Conservation (phyloP, 2,888 invertebrate species). For the Lepidocyrtinus sp. region DNA sequence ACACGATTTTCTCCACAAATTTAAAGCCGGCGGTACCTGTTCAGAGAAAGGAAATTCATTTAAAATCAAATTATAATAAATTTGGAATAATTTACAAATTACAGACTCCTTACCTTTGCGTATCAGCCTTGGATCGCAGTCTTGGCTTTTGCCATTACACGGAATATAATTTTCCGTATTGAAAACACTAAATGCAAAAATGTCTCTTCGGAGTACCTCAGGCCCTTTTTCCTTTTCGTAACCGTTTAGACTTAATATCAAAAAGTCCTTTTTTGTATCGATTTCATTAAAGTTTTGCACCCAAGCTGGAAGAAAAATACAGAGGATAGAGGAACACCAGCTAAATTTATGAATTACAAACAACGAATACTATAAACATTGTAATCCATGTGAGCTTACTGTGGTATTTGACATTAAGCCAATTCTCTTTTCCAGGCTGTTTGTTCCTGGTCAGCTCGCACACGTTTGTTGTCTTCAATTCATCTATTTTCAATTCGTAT, state of each 20-base stretch:
- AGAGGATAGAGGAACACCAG: too few relatives aligned
- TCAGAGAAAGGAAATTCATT: not conserved
- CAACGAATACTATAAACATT: too few relatives aligned
- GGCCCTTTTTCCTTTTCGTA: not conserved
- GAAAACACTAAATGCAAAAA: conserved; percentile 17
- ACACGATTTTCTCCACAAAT: conserved; percentile 19
- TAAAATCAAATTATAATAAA: not conserved
- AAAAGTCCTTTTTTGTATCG: conserved; percentile 36
- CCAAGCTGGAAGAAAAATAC: conserved; percentile 25
- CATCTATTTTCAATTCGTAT: conserved; percentile 23
- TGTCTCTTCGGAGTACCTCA: not conserved
- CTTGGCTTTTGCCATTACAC: not conserved
- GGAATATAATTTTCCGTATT: not conserved
- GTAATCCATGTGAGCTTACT: too few relatives aligned
- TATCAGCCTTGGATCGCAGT: conserved; percentile 12
- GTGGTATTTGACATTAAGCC: conserved; percentile 20
- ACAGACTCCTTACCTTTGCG: not conserved
- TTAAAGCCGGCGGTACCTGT: not conserved
- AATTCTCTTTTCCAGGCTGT: not conserved
- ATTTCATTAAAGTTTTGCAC: conserved; percentile 28
- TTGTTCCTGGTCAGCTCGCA: not conserved
- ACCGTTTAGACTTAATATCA: conserved; percentile 18
- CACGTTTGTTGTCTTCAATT: not conserved
- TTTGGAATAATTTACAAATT: conserved; percentile 4
- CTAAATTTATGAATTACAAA: too few relatives aligned